Base-by-base conservation (phyloP, 2,888 invertebrate genomes). In the Eulithis testata region DNA sequence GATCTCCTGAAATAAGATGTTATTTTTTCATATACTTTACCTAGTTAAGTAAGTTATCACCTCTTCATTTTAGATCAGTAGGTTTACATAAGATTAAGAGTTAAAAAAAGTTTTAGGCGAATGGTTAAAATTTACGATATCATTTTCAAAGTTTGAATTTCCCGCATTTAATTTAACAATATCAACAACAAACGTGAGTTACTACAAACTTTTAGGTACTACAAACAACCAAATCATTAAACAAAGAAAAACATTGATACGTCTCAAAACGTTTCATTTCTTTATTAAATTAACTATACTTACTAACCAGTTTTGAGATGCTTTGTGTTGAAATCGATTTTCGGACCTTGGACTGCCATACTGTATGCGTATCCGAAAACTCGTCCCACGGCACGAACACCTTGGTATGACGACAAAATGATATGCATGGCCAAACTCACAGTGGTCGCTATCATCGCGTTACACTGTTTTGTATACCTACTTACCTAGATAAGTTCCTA, bases 1-100 rank as follows among this genome's bases (percentile, higher is more conserved):
- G 85, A 21, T 96, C 96, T 68, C 96, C 97, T 71, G 61, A 64
- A 62, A 65, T 44, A 9, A 43, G 5, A 40, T 8, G 31, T 31
- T 2, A 40, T 5, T 40, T 40, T 8, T 40, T 40, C 40, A 40
- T 40, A 40, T 21, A 21, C 21, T 21, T 21, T 1, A n/a, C n/a
- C n/a, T n/a, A 21, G 2, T 21, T 21, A 21, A 1, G 21, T 21
- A 21, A 21, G 21, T 21, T 21, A 1, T 21, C 21, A 21, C 21
- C 21, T 21, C 21, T 21, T 21, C 2, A 21, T 21, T 21, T 21
- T 21, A 21, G 21, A 2, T 21, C 21, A 21, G 37, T 37, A 37
- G 37, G 37, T 37, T 7, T 37, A 40, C 40, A 4, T 40, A 40
- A 31, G 2, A 31, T 31, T 31, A 31, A 31, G 2, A 2, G 31